A percentile compares a stretch with the other conserved stretches of the same genome.
These are phyloP conservation scores for Tragelaphus scriptus DNA, from an alignment of 2,113 vertebrate species.

Conservation along the genomic window DNA sequence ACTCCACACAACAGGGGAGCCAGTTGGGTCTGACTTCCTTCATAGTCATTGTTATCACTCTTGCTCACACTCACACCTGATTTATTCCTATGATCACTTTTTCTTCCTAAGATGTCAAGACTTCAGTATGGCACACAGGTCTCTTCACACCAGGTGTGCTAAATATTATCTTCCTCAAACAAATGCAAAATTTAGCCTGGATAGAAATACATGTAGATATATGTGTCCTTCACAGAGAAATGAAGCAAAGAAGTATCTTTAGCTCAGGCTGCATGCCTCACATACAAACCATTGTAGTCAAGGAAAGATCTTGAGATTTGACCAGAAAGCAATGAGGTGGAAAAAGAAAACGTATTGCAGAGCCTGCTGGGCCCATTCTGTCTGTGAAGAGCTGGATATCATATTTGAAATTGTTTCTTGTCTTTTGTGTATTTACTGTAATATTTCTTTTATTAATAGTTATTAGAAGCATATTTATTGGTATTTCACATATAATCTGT, in stretches of 20 bases:
- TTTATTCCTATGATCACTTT: not conserved
- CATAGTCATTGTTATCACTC: not conserved
- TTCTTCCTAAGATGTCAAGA: not conserved
- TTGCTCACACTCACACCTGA: not conserved
- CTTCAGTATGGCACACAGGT: not conserved
- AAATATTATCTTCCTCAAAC: not conserved
- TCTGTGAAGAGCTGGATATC: not conserved
- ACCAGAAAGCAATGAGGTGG: not conserved
- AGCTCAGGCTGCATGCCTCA: not conserved
- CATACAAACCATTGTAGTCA: not conserved
- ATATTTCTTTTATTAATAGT: not conserved
- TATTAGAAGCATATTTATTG: not conserved
- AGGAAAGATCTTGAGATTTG: conserved; percentile 37
- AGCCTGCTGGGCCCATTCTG: not conserved
- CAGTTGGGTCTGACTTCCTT: not conserved
- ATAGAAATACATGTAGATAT: not conserved
- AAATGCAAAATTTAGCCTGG: not conserved
- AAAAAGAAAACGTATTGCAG: not conserved
- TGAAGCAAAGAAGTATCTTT: not conserved
- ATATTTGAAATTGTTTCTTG: not conserved
- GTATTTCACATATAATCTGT: not conserved
- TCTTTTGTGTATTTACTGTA: not conserved
- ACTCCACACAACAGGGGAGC: not conserved
- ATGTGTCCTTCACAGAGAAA: not conserved
- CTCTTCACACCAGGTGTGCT: not conserved